Base-by-base conservation (phyloP, 2,797 vertebrate species). In the Enteromius paludinosus region DNA sequence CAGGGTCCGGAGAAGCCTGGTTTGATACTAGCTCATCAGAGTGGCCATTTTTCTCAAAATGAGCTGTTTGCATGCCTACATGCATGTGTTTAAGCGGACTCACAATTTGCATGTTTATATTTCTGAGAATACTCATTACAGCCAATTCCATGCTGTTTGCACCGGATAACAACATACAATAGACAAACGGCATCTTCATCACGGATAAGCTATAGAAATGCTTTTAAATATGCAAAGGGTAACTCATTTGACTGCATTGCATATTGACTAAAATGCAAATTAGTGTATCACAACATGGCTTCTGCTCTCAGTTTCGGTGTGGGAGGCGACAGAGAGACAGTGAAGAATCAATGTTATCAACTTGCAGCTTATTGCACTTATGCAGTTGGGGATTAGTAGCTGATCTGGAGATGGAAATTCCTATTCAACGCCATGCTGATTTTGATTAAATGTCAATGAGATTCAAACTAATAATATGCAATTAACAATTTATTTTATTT, bases 311-410 rank as follows among this genome's bases (percentile, higher is more conserved):
- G 49, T 61, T 23, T 87, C 76, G 23, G 71, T 74, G 71, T 82
- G 61, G 82, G 61, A 84, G 79, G 82, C 3, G 14, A 82, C 65
- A 47, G 30, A 82, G 66, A 80, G 65, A 85, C 78, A 65, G 75
- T 11, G 54, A 74, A 75, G 62, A 88, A 84, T 85, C 85, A 85
- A 80, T 87, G 79, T 83, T 87, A 85, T 88, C 87, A 88, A 83
- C 68, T 78, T 69, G 18, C 47, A 78, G 78, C 87, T 85, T 83
- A 54, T 82, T 77, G 81, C 81, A 70, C 75, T 85, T 74, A 79
- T 84, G 85, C 87, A 85, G 83, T 52, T 82, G 73, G 49, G 83
- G 83, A 88, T 85, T 88, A 85, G 75, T 85, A 66, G 80, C 64
- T 76, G 74, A 85, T 86, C 78, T 83, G 72, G 49, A 65, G 72